phyloP scores from a whole-genome alignment of 1,140 invertebrate genomes.

The Rhagoletis zephyria region DNA sequence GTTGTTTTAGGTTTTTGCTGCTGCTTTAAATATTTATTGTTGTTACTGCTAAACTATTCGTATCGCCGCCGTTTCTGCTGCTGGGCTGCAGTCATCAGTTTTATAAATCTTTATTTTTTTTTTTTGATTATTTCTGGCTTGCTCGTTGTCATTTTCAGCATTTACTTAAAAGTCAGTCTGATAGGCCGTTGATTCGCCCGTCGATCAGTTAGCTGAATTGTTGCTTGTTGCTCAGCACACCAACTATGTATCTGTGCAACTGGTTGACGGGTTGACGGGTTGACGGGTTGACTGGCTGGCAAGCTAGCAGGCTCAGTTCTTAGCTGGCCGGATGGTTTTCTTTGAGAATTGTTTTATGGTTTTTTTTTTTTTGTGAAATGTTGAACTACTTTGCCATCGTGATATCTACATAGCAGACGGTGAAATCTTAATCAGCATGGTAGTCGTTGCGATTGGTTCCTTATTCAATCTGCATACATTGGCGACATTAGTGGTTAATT shows the following conservation, averaged over 20 bases:
- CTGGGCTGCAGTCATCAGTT: background rate
- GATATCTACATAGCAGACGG: conserved; percentile 3
- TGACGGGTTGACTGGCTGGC: background rate
- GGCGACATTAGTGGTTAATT: too few relatives aligned
- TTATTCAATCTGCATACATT: background rate
- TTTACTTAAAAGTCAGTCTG: background rate
- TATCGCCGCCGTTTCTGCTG: background rate
- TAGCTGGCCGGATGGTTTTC: background rate
- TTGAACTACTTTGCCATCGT: conserved; percentile 51
- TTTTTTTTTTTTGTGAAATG: conserved; percentile 50
- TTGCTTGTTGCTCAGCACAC: background rate
- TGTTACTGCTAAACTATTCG: background rate
- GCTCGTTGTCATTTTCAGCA: background rate
- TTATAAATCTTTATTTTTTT: background rate
- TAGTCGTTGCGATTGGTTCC: background rate
- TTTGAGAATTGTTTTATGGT: background rate
- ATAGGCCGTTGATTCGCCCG: background rate
- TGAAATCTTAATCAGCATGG: conserved; percentile 23
- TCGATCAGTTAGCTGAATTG: background rate
- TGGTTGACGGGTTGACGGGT: background rate
- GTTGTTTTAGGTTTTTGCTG: too few relatives aligned
- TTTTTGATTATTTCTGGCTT: background rate
- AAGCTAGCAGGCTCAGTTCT: background rate
- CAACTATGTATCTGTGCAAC: background rate
- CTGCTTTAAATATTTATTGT: background rate